phyloP scores from a whole-genome alignment of 2,888 invertebrate genomes.

The Brenthis ino region DNA sequence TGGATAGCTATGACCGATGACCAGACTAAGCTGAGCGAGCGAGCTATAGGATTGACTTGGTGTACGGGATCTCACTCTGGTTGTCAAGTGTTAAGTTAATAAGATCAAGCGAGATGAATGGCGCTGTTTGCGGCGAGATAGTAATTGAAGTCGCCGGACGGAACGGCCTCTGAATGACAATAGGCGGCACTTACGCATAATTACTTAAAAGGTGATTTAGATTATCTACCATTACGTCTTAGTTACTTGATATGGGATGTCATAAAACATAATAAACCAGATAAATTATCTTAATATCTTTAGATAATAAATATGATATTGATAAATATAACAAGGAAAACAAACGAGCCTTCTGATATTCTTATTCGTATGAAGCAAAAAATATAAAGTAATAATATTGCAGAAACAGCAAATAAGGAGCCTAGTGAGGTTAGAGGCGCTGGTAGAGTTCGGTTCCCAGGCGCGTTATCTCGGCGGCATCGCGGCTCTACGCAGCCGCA shows the following conservation, averaged over 20 bases:
- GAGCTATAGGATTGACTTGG: neutral
- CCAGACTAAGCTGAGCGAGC: neutral
- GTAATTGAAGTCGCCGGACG: conserved; percentile 21
- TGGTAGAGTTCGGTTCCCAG: conserved; percentile 19
- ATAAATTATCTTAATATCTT: too few relatives aligned
- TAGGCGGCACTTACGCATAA: conserved; percentile 6
- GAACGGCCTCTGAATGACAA: conserved; percentile 23
- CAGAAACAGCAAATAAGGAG: neutral
- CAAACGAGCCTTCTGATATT: too few relatives aligned
- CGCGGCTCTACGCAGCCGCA: conserved; percentile 7
- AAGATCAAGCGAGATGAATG: conserved; percentile 25
- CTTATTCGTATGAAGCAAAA: too few relatives aligned
- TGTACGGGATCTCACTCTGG: neutral
- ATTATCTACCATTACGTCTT: conserved; percentile 4
- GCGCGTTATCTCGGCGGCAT: conserved; percentile 20
- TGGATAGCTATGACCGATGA: neutral
- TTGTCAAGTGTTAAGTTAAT: conserved; percentile 25
- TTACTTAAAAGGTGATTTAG: conserved; percentile 15
- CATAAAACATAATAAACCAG: too few relatives aligned
- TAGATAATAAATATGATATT: too few relatives aligned
- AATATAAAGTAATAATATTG: neutral
- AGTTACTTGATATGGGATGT: too few relatives aligned
- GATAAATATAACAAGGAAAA: too few relatives aligned
- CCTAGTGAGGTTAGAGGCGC: conserved; percentile 12
- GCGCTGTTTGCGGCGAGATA: conserved; percentile 12